Evolutionary conservation across 2,797 vertebrate species (phyloP), one percentile per base, ranked within the genome.

Genomic region (Oryzias dopingdopingensis): DNA sequence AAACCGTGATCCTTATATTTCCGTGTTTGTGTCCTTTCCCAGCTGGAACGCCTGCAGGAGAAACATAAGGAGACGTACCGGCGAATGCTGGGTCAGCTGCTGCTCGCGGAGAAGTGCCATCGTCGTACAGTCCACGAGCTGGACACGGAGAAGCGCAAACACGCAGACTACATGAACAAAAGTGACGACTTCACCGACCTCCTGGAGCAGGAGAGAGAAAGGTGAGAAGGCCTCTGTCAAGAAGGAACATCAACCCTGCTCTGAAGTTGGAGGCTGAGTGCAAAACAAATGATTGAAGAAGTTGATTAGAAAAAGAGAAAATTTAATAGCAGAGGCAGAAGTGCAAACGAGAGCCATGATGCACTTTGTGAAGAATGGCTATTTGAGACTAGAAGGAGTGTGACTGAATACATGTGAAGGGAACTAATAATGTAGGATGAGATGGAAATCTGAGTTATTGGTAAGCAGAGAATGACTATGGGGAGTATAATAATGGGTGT

Each of bases 161-260:
- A 99, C 5, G 92, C 79, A 0, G 97, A 99, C 82, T 99, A 99
- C 90, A 99, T 99, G 97, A 96, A 94, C 91, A 99, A 99, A 86
- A 99, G 97, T 0, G 97, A 99, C 7, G 96, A 99, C 87, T 99
- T 99, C 79, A 99, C 97, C 82, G 98, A 98, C 88, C 93, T 99
- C 23, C 87, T 99, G 90, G 97, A 99, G 76, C 96, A 98, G 82
- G 97, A 99, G 77, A 86, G 97, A 65, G 97, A 99, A 85, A 94
- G 97, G 97, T 98, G 87, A 92, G 84, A 48, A 14, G 12, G 15
- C 24, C 24, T 26, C 24, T 32, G 32, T 13, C 32, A 37, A 37
- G 32, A 12, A 12, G 10, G 32, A 37, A 3, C 32, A 37, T 37
- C 10, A 10, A 37, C 32, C 32, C 32, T 13, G 32, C 10, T 37